These are phyloP conservation scores for Drosophila paucipuncta DNA, from an alignment of 2,888 invertebrate species.

Conservation along the genomic window DNA sequence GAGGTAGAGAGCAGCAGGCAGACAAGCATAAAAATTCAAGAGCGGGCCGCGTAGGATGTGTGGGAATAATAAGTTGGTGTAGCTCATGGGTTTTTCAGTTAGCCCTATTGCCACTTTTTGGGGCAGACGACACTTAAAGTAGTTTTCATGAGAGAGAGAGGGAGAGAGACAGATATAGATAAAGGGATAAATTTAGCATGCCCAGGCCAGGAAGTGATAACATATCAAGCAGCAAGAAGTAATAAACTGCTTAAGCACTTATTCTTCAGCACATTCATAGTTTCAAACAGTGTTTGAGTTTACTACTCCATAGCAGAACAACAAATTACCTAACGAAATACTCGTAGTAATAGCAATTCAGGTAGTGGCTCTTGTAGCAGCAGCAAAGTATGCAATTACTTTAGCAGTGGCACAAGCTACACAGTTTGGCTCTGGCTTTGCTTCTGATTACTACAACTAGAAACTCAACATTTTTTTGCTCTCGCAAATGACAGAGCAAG, in stretches of 20 bases:
- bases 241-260: background rate
- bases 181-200: background rate
- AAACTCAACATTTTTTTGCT: background rate
- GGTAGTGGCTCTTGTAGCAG: too few species aligned
- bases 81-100: conserved; percentile 24
- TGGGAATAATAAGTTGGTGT: conserved; percentile 24
- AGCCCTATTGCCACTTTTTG: conserved; percentile 41
- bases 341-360: background rate
- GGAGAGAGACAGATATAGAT: background rate
- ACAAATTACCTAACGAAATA: background rate
- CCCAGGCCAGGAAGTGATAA: background rate
- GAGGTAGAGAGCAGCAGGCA: conserved; percentile 17
- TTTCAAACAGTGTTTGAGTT: background rate
- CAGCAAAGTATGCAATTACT: background rate
- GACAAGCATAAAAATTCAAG: conserved; percentile 4
- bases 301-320: background rate
- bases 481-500: background rate
- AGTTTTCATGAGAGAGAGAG: conserved; percentile 52
- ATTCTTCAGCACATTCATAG: background rate
- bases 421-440: too few species aligned
- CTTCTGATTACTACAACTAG: too few species aligned
- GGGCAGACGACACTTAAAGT: conserved; percentile 67
- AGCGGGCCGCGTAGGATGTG: conserved; percentile 17
- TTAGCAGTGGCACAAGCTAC: background rate
- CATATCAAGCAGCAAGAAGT: conserved; percentile 1